Percentiles rank a stretch among this genome's conserved stretches.
Evolutionary conservation across 2,797 vertebrate species (phyloP).

Genomic region (Cuniculus paca): DNA sequence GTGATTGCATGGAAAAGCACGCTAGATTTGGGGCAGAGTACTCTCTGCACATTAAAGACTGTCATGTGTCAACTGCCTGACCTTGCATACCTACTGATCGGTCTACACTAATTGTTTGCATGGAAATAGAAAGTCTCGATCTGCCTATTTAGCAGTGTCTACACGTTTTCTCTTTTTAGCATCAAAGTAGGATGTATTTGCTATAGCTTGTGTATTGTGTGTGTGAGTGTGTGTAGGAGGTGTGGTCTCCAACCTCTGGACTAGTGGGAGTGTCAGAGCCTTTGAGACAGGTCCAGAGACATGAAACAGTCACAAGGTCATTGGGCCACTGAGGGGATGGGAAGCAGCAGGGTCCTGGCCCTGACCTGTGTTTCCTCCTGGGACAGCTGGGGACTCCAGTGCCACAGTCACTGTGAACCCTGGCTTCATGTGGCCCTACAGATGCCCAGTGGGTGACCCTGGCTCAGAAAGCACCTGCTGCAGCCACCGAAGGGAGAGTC

Average conservation of each 20-base stretch:
- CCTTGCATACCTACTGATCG: slow-evolving; percentile 23
- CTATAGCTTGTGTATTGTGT: not conserved
- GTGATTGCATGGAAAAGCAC: not conserved
- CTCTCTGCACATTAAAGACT: not conserved
- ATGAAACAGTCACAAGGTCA: not conserved
- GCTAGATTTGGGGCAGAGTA: not conserved
- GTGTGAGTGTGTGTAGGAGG: not conserved
- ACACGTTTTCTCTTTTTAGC: not conserved
- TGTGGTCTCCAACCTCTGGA: not conserved
- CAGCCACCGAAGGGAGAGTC: not conserved
- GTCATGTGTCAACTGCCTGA: not conserved
- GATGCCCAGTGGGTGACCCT: not conserved
- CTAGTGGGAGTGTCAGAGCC: not conserved
- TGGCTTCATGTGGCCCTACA: not conserved
- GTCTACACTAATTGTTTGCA: slow-evolving; percentile 38
- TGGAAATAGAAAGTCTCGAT: slow-evolving; percentile 12
- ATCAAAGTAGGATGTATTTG: not conserved
- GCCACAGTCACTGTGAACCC: not conserved
- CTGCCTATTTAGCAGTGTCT: not conserved
- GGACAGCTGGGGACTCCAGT: not conserved
- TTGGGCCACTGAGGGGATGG: not conserved
- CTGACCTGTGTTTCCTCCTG: not conserved
- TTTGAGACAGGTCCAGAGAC: not conserved
- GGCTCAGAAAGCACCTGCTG: not conserved
- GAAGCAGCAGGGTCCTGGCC: not conserved